Base-by-base conservation (phyloP, 1,140 invertebrate species). In the Formica selysi region DNA sequence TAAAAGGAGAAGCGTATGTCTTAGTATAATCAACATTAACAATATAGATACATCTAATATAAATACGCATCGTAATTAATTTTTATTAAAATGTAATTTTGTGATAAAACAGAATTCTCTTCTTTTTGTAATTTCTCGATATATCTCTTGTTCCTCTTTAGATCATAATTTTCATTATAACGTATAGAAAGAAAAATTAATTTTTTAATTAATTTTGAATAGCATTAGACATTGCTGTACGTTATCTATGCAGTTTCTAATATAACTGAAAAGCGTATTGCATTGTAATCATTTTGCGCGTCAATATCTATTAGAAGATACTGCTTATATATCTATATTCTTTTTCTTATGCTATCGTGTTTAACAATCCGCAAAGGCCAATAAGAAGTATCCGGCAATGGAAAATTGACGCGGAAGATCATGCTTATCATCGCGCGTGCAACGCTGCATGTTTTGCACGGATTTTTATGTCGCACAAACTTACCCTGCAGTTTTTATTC, bases 361-460 rank as follows among this genome's bases (percentile, higher is more conserved):
- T 83, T 62, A 83, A 74, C n/a, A 74, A 73, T 61, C 54, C 36
- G 38, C n/a, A n/a, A 32, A 83, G 71, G 16, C 19, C 79, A 73
- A 80, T 32, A 73, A 81, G 51, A 81, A 81, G 38, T 73, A 38
- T 48, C 61, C 32, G 44, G 61, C 61, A 81, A 61, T 48, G 36
- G 29, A 26, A 26, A 81, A 83, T 83, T 48, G 68, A 74, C 38
- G 19, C 68, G 79, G 68, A 48, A 83, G 79, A 57, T 74, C 51
- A 32, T 11, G 36, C 79, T 83, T 83, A 83, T 73, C 79, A 0
- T 3, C 38, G 68, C 54, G 61, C 73, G 68, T 61, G 54, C 54
- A 83, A 83, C 79, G 44, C 48, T 7, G 36, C 48, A 32, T 83
- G 79, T 83, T 83, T 83, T 83, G 68, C 54, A 16, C 54, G 29